Base-by-base conservation (phyloP, 2,113 vertebrate genomes). In the Fregata magnificens region DNA sequence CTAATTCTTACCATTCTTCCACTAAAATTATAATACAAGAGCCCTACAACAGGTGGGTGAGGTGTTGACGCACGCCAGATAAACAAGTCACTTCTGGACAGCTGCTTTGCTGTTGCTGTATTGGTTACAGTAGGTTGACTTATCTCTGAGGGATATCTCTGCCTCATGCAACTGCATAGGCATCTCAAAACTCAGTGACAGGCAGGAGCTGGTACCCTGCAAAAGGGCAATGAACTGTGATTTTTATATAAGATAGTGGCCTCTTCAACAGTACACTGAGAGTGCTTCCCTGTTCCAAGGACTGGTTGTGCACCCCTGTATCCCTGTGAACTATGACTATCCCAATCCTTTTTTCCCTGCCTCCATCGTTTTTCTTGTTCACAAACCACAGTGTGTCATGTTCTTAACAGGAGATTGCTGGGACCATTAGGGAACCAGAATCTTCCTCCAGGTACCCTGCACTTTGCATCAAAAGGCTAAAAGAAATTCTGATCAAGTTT, bases 81-180 rank as follows among this genome's bases (percentile, higher is more conserved):
- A 77, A 85, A 21, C 6, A 58, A 40, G 12, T 49, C 6, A 34
- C 11, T 67, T 71, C 40, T 25, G 28, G 66, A 26, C 17, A 52
- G 9, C 11, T 70, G 31, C 66, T 66, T 50, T 65, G 13, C 6
- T 63, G 10, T 18, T 40, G 20, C 29, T 82, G 22, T 16, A 6
- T 16, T 70, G 2, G 10, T 58, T 58, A n/a, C 16, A 45, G 26
- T 3, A 4, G 0, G 34, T 8, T 72, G 44, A 34, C 10, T n/a
- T 44, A 26, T 31, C 8, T 38, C 31, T 65, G 36, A 70, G 31
- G 9, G 29, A 10, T 42, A 49, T 26, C 52, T 61, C 40, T 71
- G 36, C 26, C 12, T 25, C 3, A 1, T 5, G 2, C 6, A 11
- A 2, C 20, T 34, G 5, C 34, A n/a, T 2, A n/a, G 17, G 9